Conservation (phyloP, 2,888 invertebrate species). For the Ophioninae sp. region DNA sequence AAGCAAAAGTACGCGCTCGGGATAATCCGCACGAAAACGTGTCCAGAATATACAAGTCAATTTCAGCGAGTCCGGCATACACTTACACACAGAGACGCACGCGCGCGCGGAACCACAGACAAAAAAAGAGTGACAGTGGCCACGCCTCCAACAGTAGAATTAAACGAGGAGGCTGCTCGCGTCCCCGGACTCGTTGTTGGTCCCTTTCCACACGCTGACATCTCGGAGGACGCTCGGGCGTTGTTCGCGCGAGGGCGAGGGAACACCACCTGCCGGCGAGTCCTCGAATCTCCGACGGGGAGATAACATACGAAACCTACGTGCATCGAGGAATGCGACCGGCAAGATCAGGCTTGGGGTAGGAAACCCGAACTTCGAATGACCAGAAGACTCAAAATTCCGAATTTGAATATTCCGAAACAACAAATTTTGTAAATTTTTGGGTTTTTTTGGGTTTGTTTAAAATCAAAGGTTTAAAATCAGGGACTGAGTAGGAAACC, state of each 20-base stretch:
- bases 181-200: conserved; percentile 36
- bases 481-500: no score
- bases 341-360: not conserved
- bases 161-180: conserved; percentile 38
- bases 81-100: not conserved
- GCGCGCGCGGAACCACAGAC: not conserved
- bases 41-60: conserved; percentile 52
- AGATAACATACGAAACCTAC: not conserved
- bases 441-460: no score
- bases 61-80: conserved; percentile 34
- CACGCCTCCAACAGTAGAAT: conserved; percentile 52
- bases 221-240: conserved; percentile 45
- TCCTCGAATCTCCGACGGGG: conserved; percentile 26
- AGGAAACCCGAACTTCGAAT: no score
- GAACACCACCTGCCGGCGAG: conserved; percentile 57
- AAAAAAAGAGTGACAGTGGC: conserved; percentile 35
- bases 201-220: conserved; percentile 42
- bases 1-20: not conserved
- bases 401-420: no score
- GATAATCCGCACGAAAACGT: conserved; percentile 41
- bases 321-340: not conserved
- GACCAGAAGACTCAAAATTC: no score
- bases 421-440: no score
- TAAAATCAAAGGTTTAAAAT: no score
- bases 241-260: conserved; percentile 34